These are phyloP conservation scores for Hozukius guyotensis DNA, from an alignment of 2,797 vertebrate genomes.

Conservation along the genomic window DNA sequence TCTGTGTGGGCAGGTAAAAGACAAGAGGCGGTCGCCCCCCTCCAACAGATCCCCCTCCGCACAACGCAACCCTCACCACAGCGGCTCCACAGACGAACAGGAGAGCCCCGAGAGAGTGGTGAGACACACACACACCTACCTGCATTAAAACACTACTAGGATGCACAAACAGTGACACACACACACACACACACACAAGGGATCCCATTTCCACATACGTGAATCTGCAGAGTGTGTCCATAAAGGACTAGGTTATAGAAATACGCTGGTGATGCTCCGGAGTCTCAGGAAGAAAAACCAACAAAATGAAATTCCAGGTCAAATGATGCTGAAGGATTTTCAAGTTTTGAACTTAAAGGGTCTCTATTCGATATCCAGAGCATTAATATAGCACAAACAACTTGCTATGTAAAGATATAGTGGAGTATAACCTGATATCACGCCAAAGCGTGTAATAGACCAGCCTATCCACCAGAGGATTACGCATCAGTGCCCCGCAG, in stretches of 20 bases:
- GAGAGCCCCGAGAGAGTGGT: conserved; percentile 86
- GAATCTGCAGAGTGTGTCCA: not conserved
- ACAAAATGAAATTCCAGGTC: not conserved
- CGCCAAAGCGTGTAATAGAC: rapidly evolving
- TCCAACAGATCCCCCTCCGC: conserved; percentile 72
- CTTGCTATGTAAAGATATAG: too few relatives aligned
- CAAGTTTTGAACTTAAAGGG: not conserved
- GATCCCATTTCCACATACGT: not conserved
- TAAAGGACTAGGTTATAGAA: rapidly evolving
- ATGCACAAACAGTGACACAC: not conserved
- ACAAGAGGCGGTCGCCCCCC: conserved; percentile 78
- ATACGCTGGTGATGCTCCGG: not conserved
- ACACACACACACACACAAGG: not conserved
- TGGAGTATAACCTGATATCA: too few relatives aligned
- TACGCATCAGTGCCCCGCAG: rapidly evolving
- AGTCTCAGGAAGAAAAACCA: not conserved
- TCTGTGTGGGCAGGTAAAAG: conserved; percentile 74
- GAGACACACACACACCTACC: conserved; percentile 28
- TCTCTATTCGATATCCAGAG: too few relatives aligned
- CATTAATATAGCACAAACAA: too few relatives aligned
- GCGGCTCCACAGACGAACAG: conserved; percentile 75
- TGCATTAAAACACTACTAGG: not conserved
- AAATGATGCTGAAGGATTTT: not conserved
- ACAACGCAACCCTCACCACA: conserved; percentile 74
- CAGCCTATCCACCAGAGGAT: too few relatives aligned